A percentile compares a stretch with the other conserved stretches of the same genome.
Conservation (phyloP, 2,797 vertebrate species). For the Notamacropus eugenii region DNA sequence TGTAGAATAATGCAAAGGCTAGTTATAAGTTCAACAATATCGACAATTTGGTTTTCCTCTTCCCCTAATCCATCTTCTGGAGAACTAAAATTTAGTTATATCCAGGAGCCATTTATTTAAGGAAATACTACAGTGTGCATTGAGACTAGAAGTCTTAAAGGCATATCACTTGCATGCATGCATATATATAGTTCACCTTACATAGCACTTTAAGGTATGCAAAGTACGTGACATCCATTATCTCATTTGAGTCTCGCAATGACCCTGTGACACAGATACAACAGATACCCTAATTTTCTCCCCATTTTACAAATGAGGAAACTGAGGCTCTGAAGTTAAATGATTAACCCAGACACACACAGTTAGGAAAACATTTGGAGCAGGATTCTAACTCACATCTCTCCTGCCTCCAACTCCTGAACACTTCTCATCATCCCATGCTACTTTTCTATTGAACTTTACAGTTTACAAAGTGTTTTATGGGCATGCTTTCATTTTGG, state of each 20-base stretch:
- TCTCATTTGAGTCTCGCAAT: background rate
- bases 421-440: background rate
- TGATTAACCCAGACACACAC: background rate
- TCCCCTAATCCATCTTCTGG: too few species aligned
- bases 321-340: background rate
- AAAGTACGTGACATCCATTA: background rate
- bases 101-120: background rate
- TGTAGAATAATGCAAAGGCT: background rate
- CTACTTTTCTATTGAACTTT: background rate
- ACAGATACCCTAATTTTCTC: background rate
- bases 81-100: background rate
- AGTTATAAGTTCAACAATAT: too few species aligned
- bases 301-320: background rate
- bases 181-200: background rate
- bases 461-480: background rate
- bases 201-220: background rate
- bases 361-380: background rate
- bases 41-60: too few species aligned
- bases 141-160: background rate
- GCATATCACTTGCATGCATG: background rate
- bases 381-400: background rate
- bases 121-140: background rate
- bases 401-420: background rate
- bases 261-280: background rate
- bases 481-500: background rate